Conservation (phyloP, 53 echinoderm and acorn worm species). For the Apostichopus leukothele region DNA sequence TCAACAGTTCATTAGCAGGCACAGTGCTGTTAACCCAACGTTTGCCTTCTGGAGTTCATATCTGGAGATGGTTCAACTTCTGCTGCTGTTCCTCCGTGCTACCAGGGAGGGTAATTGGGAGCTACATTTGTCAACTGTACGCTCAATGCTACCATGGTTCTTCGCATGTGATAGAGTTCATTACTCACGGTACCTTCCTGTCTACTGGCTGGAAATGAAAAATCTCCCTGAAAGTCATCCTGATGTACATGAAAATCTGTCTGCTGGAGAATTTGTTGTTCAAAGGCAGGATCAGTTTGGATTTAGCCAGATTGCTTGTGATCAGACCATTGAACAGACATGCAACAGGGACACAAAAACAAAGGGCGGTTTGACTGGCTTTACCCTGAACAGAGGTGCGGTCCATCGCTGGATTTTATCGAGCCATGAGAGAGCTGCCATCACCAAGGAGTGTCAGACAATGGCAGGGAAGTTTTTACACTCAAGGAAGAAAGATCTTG, state of each 20-base stretch:
- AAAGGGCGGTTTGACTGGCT: constrained; percentile 65
- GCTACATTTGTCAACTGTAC: constrained; percentile 54
- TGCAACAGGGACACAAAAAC: constrained; percentile 67
- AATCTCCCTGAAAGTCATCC: constrained; percentile 20
- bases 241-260: constrained; percentile 41
- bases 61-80: background rate
- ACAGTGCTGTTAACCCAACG: constrained; percentile 11
- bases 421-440: constrained; percentile 52
- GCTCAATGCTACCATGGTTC: too few species aligned
- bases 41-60: background rate
- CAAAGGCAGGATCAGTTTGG: constrained; percentile 20
- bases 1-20: background rate
- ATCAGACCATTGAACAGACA: constrained; percentile 69
- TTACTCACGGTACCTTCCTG: too few species aligned
- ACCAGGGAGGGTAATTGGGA: constrained; percentile 1
- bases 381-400: constrained; percentile 61
- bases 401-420: constrained; percentile 58
- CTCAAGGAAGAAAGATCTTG: constrained; percentile 50
- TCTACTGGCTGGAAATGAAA: too few species aligned
- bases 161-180: too few species aligned
- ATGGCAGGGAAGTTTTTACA: constrained; percentile 58
- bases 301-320: constrained; percentile 61
- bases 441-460: constrained; percentile 50
- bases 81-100: constrained; percentile 46
- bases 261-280: constrained; percentile 58